Evolutionary conservation across 2,113 vertebrate species (phyloP).

Genomic region (Pleuronectes platessa): DNA sequence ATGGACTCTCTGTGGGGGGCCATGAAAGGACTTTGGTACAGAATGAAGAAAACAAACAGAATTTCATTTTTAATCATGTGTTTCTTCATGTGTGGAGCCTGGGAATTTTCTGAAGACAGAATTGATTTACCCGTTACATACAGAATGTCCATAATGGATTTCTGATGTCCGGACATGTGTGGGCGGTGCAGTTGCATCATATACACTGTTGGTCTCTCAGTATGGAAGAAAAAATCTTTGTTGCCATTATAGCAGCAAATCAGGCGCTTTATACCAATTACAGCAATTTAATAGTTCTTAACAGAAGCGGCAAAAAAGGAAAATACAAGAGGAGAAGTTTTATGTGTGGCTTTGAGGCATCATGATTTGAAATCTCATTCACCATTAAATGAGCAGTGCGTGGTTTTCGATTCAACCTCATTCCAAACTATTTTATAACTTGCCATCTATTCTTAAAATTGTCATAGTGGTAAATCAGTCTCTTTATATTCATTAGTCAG

Average conservation of each 20-base stretch:
- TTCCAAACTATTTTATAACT: neutral
- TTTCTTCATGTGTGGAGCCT: neutral
- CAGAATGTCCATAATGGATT: neutral
- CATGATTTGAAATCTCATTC: neutral
- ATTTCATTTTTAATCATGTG: constrained; percentile 23
- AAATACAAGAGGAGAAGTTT: neutral
- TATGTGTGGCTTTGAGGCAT: neutral
- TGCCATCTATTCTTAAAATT: neutral
- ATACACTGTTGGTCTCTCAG: neutral
- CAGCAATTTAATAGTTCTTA: neutral
- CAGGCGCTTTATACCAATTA: neutral
- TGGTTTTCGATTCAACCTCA: neutral
- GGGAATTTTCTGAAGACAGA: neutral
- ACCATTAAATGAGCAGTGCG: neutral
- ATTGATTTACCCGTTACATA: neutral
- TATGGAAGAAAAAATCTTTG: neutral
- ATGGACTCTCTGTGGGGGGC: neutral
- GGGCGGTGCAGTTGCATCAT: neutral
- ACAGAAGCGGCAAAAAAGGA: neutral
- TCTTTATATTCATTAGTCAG: neutral
- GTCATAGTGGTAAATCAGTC: neutral
- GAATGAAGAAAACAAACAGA: neutral
- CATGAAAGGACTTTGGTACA: neutral
- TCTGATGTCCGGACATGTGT: neutral
- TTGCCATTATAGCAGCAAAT: neutral